Evolutionary conservation across 2,888 invertebrate species (phyloP).

Genomic region (Dichetophora obliterata): DNA sequence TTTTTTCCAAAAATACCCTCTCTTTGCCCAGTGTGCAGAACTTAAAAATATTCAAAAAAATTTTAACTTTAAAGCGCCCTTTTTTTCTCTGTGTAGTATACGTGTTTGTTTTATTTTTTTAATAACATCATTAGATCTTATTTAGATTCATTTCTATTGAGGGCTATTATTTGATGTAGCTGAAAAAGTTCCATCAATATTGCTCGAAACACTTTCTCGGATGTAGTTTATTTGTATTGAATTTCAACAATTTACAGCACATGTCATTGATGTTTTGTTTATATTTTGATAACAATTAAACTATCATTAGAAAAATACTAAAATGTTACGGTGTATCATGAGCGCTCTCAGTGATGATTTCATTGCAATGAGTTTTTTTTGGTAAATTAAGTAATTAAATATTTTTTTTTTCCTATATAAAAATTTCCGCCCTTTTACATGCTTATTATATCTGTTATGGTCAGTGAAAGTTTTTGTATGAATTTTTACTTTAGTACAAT

Average conservation of each 20-base stretch:
- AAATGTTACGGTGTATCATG: neutral
- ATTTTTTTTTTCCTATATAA: neutral
- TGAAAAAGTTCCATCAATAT: neutral
- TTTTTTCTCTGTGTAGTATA: too few species aligned
- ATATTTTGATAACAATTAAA: conserved; percentile 6
- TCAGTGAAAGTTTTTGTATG: too few species aligned
- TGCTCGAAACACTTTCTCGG: neutral
- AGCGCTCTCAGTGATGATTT: neutral
- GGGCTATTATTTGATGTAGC: neutral
- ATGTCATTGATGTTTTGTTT: neutral
- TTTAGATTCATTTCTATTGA: neutral
- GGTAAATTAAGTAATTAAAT: conserved; percentile 19
- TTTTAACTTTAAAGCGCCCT: too few species aligned
- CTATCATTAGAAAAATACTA: conserved; percentile 14
- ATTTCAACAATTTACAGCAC: neutral
- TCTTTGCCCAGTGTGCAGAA: too few species aligned
- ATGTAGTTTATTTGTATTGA: too few species aligned
- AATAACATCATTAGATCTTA: neutral
- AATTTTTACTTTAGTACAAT: too few species aligned
- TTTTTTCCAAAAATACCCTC: too few species aligned
- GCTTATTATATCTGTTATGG: too few species aligned
- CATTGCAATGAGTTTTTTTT: neutral
- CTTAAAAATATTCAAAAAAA: too few species aligned
- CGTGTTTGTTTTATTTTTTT: neutral
- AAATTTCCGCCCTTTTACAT: too few species aligned